Evolutionary conservation across 2,888 invertebrate genomes (phyloP), one percentile per base, ranked within the genome.

Genomic region (Thera obeliscata): DNA sequence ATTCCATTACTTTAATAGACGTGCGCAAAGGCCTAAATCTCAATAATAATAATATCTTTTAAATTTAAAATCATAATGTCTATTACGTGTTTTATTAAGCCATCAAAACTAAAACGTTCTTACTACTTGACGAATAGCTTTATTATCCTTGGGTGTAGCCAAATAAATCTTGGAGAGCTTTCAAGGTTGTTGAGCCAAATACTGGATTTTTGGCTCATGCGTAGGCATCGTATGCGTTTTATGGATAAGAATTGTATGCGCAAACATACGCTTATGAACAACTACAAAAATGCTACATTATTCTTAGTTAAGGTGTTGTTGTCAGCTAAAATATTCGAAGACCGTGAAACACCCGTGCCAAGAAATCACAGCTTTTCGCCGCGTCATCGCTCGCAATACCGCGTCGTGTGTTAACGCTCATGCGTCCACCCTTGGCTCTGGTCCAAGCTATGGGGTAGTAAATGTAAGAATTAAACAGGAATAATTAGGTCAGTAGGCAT

Each of bases 401-500:
- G 46, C 8, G 38, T 57, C 60, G 69, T 72, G 54, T 70, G 56
- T 74, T 60, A 62, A 33, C 41, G 33, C 56, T 66, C 50, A 67
- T 69, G 67, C 68, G 66, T 72, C 71, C 48, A 57, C 56, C 35
- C 50, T 54, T 68, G 68, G 68, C 68, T 41, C 22, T 11, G 55
- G 33, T 60, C 68, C 68, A 65, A 68, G 49, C 55, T 35, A 67
- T 64, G 57, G 50, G 60, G 68, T 9, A 38, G 46, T 60, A 48
- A 67, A 38, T 67, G 35, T 46, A 54, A 55, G 48, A 64, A 64
- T 54, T 68, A 54, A 58, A 43, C 33, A 61, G 9, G 60, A 41
- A 50, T 43, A 65, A 55, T 61, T 65, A 64, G 64, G 64, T 68
- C 64, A 68, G 58, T 56, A 22, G 50, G 36, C 36, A 59, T 49